These are phyloP conservation scores for Xylota sylvarum DNA, from an alignment of 2,888 invertebrate genomes.

Conservation along the genomic window DNA sequence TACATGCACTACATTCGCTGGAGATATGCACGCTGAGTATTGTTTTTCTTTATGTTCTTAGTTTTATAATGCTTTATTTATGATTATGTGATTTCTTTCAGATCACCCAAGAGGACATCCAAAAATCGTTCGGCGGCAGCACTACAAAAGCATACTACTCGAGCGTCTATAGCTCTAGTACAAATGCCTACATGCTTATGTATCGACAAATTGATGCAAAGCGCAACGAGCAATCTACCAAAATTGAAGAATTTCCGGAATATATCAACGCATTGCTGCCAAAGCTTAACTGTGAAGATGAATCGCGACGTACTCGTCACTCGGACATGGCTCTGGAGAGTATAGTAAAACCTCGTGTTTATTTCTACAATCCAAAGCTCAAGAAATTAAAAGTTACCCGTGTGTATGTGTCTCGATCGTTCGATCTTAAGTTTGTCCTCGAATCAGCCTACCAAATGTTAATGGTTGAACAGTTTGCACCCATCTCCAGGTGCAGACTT, in stretches of 20 bases:
- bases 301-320: conserved; percentile 86
- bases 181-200: conserved; percentile 96
- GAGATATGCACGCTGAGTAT: not conserved
- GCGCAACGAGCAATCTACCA: conserved; percentile 88
- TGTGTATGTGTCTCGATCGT: conserved; percentile 87
- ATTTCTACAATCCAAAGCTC: conserved; percentile 87
- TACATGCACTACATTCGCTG: too few species aligned
- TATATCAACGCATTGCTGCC: conserved; percentile 89
- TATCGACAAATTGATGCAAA: conserved; percentile 91
- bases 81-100: conserved; percentile 80
- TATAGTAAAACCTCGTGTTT: conserved; percentile 88
- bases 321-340: conserved; percentile 85
- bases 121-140: conserved; percentile 93
- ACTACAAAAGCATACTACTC: conserved; percentile 89
- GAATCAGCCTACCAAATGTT: conserved; percentile 87
- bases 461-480: conserved; percentile 86
- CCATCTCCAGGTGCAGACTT: conserved; percentile 89
- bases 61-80: too few species aligned
- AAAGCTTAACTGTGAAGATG: conserved; percentile 88
- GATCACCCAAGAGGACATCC: conserved; percentile 92
- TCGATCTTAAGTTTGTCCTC: conserved; percentile 87
- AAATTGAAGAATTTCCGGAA: conserved; percentile 89
- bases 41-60: conserved; percentile 1
- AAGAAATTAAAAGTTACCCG: conserved; percentile 86
- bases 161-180: conserved; percentile 91